Evolutionary conservation across 1,140 invertebrate species (phyloP), one percentile per base, ranked within the genome.

Genomic region (Leptopilina boulardi): DNA sequence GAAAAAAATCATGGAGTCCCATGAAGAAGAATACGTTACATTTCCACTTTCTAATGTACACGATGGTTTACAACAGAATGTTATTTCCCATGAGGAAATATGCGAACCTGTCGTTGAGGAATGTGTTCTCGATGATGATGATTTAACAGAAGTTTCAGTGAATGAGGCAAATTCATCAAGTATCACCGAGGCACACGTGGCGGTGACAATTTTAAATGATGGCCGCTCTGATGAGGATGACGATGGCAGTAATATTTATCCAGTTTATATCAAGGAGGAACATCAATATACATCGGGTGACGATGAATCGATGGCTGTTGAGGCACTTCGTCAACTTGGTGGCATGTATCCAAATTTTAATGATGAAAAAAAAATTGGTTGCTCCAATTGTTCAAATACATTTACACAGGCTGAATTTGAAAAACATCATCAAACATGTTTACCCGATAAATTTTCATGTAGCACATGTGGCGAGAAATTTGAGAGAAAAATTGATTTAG

Each of bases 221-320:
- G 70, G 70, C 82, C 0, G 85, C 88, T 73, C 83, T 82, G 41
- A 84, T 83, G 85, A 88, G 8, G 84, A 85, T 2, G 77, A 77
- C 1, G 83, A 88, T 0, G 78, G 76, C 42, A 74, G 83, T 1
- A 54, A 83, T 0, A 81, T 84, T 6, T 87, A 88, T 75, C 85
- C 89, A 3, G 85, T 90, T 76, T 89, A 89, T 9, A 86, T 88
- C 26, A 90, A 91, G 59, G 73, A 88, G 47, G 87, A 90, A 38
- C 82, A 85, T 5, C 85, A 85, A 38, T 86, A 87, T 18, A 90
- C 86, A 2, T 90, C 89, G 0, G 89, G 87, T 0, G 90, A 91
- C 70, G 89, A 91, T 23, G 90, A 91, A 44, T 90, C 89, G 0
- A 91, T 92, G 89, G 91, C 91, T 38, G 91, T 92, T 0, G 91